These are phyloP conservation scores for Apamea monoglypha DNA, from an alignment of 2,888 invertebrate genomes.

Conservation along the genomic window DNA sequence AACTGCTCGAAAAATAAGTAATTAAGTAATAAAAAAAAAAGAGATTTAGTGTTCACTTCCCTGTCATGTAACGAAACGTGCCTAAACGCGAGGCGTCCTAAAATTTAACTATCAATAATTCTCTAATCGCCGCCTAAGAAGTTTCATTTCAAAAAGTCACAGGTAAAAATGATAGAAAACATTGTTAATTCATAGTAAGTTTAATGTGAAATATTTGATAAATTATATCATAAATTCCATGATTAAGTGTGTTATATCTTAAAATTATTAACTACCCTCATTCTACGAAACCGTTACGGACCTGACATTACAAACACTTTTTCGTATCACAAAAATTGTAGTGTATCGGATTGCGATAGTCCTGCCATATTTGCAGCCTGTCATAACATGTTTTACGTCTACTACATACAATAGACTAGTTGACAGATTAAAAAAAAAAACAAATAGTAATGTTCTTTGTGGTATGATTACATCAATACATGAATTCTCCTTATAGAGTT, in stretches of 20 bases:
- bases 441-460: not conserved
- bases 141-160: not conserved
- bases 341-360: not conserved
- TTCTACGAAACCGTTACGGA: not conserved
- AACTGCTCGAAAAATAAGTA: not conserved
- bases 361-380: not conserved
- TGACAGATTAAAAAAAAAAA: no score
- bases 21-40: no score
- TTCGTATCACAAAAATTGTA: not conserved
- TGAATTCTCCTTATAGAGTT: not conserved
- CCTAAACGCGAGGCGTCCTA: not conserved
- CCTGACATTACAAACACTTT: not conserved
- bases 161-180: constrained; percentile 34
- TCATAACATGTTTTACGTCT: not conserved
- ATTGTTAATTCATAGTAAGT: constrained; percentile 5
- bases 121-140: not conserved
- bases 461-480: not conserved
- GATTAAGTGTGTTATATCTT: constrained; percentile 9
- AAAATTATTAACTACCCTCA: constrained; percentile 30
- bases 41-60: not conserved
- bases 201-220: constrained; percentile 36
- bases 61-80: not conserved
- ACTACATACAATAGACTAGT: not conserved
- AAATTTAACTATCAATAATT: not conserved
- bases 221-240: constrained; percentile 19